Conservation (phyloP, 2,797 vertebrate genomes). For the Fratercula arctica region DNA sequence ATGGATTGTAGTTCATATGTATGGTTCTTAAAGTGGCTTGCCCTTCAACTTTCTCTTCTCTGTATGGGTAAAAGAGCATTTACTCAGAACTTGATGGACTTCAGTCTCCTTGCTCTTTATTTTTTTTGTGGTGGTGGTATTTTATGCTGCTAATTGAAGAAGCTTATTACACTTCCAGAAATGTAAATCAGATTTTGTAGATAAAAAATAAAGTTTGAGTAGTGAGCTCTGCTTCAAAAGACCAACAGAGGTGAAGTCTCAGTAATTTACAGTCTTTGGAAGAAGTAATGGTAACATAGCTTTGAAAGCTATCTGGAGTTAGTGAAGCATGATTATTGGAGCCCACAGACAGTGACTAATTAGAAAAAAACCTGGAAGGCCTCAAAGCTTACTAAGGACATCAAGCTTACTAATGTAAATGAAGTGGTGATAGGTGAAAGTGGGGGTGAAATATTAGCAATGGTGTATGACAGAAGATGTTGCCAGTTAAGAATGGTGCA, state of each 20-base stretch:
- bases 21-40: not conserved
- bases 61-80: not conserved
- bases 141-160: not conserved
- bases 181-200: not conserved
- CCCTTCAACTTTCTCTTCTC: not conserved
- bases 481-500: not conserved
- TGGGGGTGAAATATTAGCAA: not conserved
- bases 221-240: not conserved
- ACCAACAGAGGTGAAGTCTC: not conserved
- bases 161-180: not conserved
- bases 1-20: not conserved
- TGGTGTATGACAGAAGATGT: not conserved
- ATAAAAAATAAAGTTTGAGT: not conserved
- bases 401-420: not conserved
- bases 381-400: not conserved
- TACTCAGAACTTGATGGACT: not conserved
- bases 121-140: not conserved
- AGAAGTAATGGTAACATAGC: not conserved
- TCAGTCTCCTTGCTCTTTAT: not conserved
- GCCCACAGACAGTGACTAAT: not conserved
- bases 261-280: not conserved
- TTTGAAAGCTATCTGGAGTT: not conserved
- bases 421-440: not conserved
- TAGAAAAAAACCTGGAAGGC: not conserved
- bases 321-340: not conserved